A percentile compares a stretch with the other conserved stretches of the same genome.
Conservation (phyloP, 2,797 vertebrate genomes). For the Anas flavirostris region DNA sequence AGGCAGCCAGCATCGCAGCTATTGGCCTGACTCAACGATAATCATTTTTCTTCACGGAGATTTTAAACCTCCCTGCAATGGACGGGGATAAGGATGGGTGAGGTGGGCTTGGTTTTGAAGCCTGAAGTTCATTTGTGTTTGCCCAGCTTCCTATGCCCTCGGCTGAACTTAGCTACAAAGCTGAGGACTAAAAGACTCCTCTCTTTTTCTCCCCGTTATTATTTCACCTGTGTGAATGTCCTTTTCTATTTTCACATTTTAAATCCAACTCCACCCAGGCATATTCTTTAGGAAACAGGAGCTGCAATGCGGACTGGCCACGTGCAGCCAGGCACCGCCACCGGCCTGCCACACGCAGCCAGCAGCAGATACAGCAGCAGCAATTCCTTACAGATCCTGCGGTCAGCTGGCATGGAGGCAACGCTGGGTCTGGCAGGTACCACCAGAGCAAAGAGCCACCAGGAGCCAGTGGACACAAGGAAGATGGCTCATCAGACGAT, state of each 20-base stretch:
- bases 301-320: conserved; percentile 7
- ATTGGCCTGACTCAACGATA: conserved; percentile 30
- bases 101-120: background rate
- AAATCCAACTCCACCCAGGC: background rate
- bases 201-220: background rate
- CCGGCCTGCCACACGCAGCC: background rate
- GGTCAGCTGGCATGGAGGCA: background rate
- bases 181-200: background rate
- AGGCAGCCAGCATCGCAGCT: conserved; percentile 40
- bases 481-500: background rate
- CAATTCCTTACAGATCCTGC: background rate
- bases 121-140: background rate
- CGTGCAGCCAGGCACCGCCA: background rate
- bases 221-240: fast-evolving
- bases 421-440: conserved; percentile 1
- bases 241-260: background rate
- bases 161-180: background rate
- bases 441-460: background rate
- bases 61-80: background rate
- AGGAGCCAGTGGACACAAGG: background rate
- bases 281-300: background rate
- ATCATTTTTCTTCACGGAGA: conserved; percentile 13
- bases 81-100: background rate
- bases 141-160: background rate
- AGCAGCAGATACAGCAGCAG: background rate